phyloP scores from a whole-genome alignment of 2,888 invertebrate genomes.

The Sicus ferrugineus region DNA sequence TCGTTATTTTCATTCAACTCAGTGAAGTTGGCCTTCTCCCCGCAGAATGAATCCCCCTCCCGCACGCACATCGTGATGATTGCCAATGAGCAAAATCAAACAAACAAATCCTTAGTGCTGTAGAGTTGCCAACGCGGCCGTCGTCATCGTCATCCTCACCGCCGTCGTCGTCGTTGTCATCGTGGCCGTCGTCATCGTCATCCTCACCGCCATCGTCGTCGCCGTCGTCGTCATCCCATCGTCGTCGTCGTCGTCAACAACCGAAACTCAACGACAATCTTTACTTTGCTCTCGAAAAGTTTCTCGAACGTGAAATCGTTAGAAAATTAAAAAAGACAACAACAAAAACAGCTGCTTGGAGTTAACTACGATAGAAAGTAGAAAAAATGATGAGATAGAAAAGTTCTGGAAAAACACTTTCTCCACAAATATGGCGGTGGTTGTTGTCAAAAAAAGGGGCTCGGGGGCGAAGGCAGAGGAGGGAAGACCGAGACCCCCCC shows the following conservation, averaged over 20 bases:
- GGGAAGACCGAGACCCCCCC: background rate
- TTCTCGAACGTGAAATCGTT: conserved; percentile 63
- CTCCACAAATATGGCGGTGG: background rate
- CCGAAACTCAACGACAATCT: conserved; percentile 47
- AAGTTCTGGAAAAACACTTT: conserved; percentile 12
- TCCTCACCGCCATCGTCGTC: background rate
- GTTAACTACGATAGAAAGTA: background rate
- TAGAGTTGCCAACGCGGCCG: background rate
- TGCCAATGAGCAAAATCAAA: conserved; percentile 5
- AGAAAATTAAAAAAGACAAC: conserved; percentile 56
- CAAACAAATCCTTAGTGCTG: conserved; percentile 22
- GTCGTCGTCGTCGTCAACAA: background rate
- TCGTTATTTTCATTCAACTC: background rate
- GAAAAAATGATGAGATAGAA: conserved; percentile 9
- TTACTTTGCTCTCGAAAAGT: conserved; percentile 63
- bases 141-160: background rate
- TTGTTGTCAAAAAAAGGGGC: background rate
- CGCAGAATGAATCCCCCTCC: too few relatives aligned
- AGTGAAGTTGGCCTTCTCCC: too few relatives aligned
- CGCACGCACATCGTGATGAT: background rate
- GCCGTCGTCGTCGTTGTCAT: background rate
- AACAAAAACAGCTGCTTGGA: conserved; percentile 25
- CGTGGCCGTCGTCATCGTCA: background rate
- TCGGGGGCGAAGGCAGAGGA: background rate
- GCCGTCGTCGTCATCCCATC: background rate